phyloP scores from a whole-genome alignment of 1,140 invertebrate species.

The Anadara kagoshimensis region DNA sequence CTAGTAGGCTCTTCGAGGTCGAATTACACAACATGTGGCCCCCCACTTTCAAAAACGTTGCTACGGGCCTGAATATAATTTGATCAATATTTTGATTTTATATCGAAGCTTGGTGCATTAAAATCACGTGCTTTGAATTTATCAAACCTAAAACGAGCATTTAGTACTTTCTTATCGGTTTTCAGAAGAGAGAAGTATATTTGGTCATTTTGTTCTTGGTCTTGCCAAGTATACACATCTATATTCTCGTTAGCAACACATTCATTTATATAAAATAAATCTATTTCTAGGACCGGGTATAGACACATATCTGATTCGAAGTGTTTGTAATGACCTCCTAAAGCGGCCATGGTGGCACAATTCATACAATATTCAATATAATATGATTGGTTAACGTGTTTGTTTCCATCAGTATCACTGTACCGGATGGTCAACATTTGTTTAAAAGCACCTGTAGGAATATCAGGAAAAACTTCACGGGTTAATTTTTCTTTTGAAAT shows the following conservation, averaged over 20 bases:
- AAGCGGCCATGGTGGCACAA: conserved; percentile 16
- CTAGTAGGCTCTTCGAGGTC: no score
- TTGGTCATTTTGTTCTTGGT: background rate
- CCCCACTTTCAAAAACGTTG: no score
- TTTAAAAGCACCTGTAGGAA: conserved; percentile 12
- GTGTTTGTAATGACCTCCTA: conserved; percentile 13
- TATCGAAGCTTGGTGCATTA: no score
- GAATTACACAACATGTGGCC: no score
- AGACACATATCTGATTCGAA: conserved; percentile 25
- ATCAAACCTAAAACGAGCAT: background rate
- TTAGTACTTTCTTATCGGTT: conserved; percentile 5
- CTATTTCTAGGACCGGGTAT: conserved; percentile 13
- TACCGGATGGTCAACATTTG: background rate
- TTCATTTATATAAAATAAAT: conserved; percentile 14
- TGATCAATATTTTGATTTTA: no score
- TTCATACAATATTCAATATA: conserved; percentile 31
- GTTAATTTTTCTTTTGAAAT: background rate
- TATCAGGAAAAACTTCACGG: background rate
- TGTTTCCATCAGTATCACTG: conserved; percentile 29
- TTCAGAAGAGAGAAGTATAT: conserved; percentile 19
- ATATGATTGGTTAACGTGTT: conserved; percentile 23
- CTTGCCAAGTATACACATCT: conserved; percentile 23
- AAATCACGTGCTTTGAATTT: no score
- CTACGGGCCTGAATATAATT: no score
- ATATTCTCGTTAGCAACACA: conserved; percentile 16